Conservation (phyloP, 2,888 invertebrate genomes). For the Escarpia spicata region DNA sequence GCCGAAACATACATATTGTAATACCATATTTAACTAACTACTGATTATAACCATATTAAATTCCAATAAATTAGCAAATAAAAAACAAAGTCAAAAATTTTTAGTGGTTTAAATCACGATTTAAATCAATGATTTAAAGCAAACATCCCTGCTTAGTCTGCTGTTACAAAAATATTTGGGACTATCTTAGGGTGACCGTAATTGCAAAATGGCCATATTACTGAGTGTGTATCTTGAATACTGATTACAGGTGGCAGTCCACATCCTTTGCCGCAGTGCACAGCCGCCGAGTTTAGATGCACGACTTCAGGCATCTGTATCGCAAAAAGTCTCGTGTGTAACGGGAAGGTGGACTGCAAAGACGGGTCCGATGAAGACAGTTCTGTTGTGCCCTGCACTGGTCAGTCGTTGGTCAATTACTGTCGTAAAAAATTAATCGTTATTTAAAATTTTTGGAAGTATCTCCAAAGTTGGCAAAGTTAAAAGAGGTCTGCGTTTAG, state of each 20-base stretch:
- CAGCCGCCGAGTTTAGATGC: background rate
- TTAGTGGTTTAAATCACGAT: too few relatives aligned
- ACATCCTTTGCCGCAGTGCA: background rate
- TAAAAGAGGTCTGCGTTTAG: too few relatives aligned
- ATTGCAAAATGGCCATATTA: background rate
- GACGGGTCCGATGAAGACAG: constrained; percentile 27
- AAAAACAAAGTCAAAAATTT: too few relatives aligned
- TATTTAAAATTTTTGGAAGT: too few relatives aligned
- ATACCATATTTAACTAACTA: too few relatives aligned
- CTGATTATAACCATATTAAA: too few relatives aligned
- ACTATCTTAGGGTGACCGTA: background rate
- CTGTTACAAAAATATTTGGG: background rate
- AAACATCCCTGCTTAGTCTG: too few relatives aligned
- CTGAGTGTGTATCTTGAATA: background rate
- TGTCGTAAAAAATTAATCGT: too few relatives aligned
- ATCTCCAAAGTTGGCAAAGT: too few relatives aligned
- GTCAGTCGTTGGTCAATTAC: background rate
- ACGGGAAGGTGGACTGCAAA: constrained; percentile 24
- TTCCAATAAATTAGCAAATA: too few relatives aligned
- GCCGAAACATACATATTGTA: too few relatives aligned
- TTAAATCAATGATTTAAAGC: too few relatives aligned
- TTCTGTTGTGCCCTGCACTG: background rate
- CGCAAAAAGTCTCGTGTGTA: constrained; percentile 17
- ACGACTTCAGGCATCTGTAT: background rate
- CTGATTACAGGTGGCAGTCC: background rate